Percentiles rank a stretch among this genome's conserved stretches.
Conservation (phyloP, 2,888 invertebrate species). For the Rhogogaster chlorosoma region DNA sequence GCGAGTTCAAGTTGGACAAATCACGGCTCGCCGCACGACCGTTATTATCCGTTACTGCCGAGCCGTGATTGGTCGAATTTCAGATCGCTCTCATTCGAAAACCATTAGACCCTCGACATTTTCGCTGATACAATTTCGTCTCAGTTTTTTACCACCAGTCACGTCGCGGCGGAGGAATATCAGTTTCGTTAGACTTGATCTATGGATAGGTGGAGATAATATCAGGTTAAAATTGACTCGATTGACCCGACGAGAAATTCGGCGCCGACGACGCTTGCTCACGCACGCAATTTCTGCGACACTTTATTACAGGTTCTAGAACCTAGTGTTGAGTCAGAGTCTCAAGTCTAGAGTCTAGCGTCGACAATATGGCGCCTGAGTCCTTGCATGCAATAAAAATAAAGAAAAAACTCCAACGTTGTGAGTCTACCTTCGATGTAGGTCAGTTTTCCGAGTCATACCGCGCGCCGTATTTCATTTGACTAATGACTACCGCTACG, state of each 20-base stretch:
- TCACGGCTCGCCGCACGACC: background rate
- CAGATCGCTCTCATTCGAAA: background rate
- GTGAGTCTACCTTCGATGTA: background rate
- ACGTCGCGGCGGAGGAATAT: background rate
- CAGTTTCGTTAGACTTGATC: background rate
- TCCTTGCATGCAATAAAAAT: background rate
- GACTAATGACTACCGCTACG: slow-evolving; percentile 5
- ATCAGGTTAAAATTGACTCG: background rate
- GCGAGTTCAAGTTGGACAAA: background rate
- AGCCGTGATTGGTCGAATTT: background rate
- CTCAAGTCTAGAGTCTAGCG: background rate
- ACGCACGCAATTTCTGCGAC: background rate
- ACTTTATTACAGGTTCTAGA: background rate
- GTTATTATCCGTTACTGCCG: background rate
- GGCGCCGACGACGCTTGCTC: background rate
- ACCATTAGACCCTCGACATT: background rate
- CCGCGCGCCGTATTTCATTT: background rate
- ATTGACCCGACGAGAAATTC: slow-evolving; percentile 7
- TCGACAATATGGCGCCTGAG: slow-evolving; percentile 8
- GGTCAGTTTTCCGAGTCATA: slow-evolving; percentile 11
- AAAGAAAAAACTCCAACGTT: background rate
- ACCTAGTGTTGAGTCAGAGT: background rate
- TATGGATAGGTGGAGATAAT: background rate
- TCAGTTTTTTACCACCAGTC: background rate
- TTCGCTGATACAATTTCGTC: background rate